Conservation (phyloP, 2,113 vertebrate genomes). For the Coptodon bakossiorum region DNA sequence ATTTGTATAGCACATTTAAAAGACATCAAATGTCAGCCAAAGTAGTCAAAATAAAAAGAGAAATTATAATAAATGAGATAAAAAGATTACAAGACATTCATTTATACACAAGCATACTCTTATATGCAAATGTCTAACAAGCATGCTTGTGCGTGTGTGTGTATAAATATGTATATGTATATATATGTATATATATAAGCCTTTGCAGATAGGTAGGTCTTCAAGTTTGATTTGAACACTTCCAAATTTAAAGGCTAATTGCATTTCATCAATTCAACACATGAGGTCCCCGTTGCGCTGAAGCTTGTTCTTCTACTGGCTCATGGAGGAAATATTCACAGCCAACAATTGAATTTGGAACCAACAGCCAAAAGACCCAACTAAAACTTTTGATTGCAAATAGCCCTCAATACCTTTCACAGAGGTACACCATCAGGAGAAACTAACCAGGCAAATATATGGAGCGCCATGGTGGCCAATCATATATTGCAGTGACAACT, state of each 20-base stretch:
- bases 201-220: background rate
- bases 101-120: background rate
- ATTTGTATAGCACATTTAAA: background rate
- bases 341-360: background rate
- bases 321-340: background rate
- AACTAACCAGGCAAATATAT: background rate
- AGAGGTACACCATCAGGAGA: background rate
- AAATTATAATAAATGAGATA: background rate
- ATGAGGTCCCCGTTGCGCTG: background rate
- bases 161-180: fast-evolving
- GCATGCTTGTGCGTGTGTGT: fast-evolving
- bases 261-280: background rate
- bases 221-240: background rate
- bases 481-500: background rate
- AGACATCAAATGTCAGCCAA: background rate
- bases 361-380: background rate
- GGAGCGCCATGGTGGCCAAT: background rate
- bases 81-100: background rate
- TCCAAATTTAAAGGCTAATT: background rate
- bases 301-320: background rate
- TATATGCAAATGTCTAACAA: background rate
- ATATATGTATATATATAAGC: fast-evolving
- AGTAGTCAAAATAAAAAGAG: background rate
- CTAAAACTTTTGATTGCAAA: background rate
- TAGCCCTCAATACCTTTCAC: background rate